Evolutionary conservation across 2,888 invertebrate species (phyloP).

Genomic region (Nysson spinosus): DNA sequence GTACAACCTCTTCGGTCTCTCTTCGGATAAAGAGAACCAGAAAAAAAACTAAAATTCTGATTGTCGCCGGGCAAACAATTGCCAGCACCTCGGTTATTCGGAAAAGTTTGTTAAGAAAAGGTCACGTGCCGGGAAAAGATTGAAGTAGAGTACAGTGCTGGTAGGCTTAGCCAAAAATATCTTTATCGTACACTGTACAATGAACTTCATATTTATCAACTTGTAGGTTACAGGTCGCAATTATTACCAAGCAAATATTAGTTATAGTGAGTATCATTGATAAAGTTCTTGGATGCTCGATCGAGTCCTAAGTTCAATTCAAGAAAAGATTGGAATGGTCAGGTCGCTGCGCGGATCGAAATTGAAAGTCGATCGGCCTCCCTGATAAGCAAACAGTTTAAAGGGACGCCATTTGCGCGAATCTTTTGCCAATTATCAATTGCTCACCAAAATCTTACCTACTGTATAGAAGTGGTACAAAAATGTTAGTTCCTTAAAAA

Average conservation of each 20-base stretch:
- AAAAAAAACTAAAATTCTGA: neutral
- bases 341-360: constrained; percentile 8
- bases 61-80: neutral
- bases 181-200: constrained; percentile 6
- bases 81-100: too few relatives aligned
- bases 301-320: too few relatives aligned
- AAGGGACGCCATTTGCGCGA: too few relatives aligned
- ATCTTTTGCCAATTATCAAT: too few relatives aligned
- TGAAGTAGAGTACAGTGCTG: neutral
- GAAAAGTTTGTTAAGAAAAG: too few relatives aligned
- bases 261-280: neutral
- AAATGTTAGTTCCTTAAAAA: too few relatives aligned
- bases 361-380: neutral
- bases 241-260: neutral
- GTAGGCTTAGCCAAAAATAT: neutral
- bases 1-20: constrained; percentile 9
- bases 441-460: too few relatives aligned
- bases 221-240: neutral
- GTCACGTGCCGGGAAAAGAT: neutral
- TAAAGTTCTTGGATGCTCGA: too few relatives aligned
- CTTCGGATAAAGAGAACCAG: neutral
- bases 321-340: constrained; percentile 42
- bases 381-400: too few relatives aligned
- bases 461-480: too few relatives aligned
- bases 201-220: constrained; percentile 4